Percentiles rank a stretch among this genome's conserved stretches.
phyloP scores from a whole-genome alignment of 2,888 invertebrate species.

The Oeneis ivallda region DNA sequence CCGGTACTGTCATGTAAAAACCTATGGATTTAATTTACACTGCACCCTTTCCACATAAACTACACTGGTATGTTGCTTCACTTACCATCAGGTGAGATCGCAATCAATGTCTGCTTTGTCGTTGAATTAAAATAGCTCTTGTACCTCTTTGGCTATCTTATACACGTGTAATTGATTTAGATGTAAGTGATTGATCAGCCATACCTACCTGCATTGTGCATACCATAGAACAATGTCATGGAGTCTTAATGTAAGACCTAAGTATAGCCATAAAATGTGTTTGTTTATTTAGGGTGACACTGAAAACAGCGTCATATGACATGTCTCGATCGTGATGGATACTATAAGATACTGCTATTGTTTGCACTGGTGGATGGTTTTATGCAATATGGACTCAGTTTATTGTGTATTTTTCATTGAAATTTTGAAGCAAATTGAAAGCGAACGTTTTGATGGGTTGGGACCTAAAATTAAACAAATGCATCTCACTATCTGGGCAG shows the following conservation, averaged over 20 bases:
- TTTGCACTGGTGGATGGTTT: constrained; percentile 45
- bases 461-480: too few species aligned
- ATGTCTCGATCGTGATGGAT: constrained; percentile 63
- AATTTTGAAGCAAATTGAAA: too few species aligned
- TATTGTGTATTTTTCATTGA: background rate
- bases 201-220: background rate
- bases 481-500: too few species aligned
- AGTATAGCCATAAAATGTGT: constrained; percentile 34
- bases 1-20: too few species aligned
- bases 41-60: too few species aligned
- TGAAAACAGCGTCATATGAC: constrained; percentile 56
- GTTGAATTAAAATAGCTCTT: too few species aligned
- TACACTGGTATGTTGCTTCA: too few species aligned
- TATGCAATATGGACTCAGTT: constrained; percentile 42
- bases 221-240: constrained; percentile 31
- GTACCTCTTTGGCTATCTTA: background rate
- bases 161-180: background rate
- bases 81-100: too few species aligned
- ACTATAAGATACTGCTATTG: constrained; percentile 40
- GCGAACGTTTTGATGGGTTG: too few species aligned
- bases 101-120: too few species aligned
- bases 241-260: constrained; percentile 33
- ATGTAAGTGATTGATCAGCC: too few species aligned
- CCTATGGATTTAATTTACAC: too few species aligned
- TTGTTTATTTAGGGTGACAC: constrained; percentile 54